Conservation (phyloP, 2,797 vertebrate species). For the Sorex maritimensis region DNA sequence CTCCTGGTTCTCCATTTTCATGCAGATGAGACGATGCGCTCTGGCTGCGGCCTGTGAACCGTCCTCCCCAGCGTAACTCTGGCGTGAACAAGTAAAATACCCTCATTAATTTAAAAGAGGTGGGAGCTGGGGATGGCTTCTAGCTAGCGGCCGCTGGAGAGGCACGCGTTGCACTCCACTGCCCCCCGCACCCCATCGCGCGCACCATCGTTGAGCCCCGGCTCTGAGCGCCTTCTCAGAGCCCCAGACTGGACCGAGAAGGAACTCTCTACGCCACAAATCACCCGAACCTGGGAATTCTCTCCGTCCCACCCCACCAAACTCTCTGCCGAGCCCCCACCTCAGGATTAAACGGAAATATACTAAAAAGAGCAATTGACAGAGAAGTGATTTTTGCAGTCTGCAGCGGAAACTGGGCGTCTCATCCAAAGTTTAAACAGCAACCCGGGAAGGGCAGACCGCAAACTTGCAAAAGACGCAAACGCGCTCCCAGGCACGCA, state of each 20-base stretch:
- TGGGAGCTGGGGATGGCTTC: not conserved
- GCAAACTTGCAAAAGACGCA: constrained; percentile 79
- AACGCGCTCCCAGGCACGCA: constrained; percentile 52
- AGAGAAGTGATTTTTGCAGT: constrained; percentile 63
- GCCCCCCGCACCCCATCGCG: not conserved
- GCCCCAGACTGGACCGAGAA: constrained; percentile 41
- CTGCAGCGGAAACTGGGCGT: not conserved
- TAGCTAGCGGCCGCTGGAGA: not conserved
- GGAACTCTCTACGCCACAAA: constrained; percentile 65
- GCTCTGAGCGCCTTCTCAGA: not conserved
- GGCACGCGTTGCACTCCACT: not conserved
- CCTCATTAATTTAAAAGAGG: constrained; percentile 52
- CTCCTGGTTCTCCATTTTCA: constrained; percentile 86
- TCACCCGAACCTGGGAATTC: not conserved
- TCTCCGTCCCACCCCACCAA: not conserved
- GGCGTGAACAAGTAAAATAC: constrained; percentile 54
- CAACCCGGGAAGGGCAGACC: constrained; percentile 77
- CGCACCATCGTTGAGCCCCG: rapidly evolving
- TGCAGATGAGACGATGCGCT: constrained; percentile 83
- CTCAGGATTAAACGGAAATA: constrained; percentile 64
- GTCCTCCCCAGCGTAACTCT: constrained; percentile 46
- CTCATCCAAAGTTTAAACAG: constrained; percentile 77
- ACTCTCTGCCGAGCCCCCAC: not conserved
- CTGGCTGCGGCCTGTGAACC: not conserved
- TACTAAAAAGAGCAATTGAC: constrained; percentile 60